phyloP scores from a whole-genome alignment of 2,797 vertebrate genomes.

The Diceros bicornis region DNA sequence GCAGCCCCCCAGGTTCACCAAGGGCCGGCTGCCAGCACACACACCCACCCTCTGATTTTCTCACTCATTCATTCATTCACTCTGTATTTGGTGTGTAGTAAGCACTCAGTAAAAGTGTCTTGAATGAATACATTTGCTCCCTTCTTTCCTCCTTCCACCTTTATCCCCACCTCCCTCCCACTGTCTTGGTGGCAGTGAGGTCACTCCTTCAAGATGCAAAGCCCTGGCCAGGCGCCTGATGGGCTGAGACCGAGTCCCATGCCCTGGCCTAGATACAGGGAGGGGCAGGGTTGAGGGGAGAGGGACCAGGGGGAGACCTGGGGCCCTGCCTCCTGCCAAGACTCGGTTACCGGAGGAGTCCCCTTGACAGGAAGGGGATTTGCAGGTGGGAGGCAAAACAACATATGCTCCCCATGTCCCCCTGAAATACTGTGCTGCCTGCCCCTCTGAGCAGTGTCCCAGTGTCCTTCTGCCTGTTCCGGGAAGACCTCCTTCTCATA shows the following conservation, averaged over 20 bases:
- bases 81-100: neutral
- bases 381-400: neutral
- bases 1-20: neutral
- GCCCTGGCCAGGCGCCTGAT: neutral
- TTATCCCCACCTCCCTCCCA: neutral
- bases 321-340: neutral
- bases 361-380: neutral
- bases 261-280: neutral
- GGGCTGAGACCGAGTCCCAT: neutral
- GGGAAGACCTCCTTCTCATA: neutral
- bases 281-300: neutral
- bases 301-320: neutral
- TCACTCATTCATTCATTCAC: neutral
- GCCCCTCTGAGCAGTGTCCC: neutral
- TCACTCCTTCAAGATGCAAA: neutral
- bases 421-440: neutral
- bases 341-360: neutral
- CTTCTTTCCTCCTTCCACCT: neutral
- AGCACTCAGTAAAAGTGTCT: neutral
- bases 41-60: neutral
- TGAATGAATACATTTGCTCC: conserved; percentile 14
- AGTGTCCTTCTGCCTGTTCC: neutral
- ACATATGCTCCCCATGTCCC: neutral
- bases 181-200: neutral
- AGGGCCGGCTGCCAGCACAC: neutral